A percentile compares a stretch with the other conserved stretches of the same genome.
phyloP scores from a whole-genome alignment of 2,113 vertebrate genomes.

The Girardinichthys multiradiatus region DNA sequence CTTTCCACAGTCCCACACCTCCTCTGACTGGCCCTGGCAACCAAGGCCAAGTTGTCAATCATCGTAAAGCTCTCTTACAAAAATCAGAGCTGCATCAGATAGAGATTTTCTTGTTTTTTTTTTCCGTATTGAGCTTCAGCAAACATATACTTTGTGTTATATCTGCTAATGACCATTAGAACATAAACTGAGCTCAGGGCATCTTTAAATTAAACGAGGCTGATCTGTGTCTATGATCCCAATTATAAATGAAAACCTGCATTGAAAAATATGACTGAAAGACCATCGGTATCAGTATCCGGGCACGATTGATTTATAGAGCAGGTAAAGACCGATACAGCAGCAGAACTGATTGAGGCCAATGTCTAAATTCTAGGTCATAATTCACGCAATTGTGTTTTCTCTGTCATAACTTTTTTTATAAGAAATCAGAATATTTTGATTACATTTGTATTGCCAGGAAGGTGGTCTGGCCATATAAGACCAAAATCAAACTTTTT shows the following conservation, averaged over 20 bases:
- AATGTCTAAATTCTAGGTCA: conserved; percentile 43
- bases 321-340: conserved; percentile 64
- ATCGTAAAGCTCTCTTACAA: conserved; percentile 54
- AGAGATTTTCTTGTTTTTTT: background rate
- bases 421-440: too few species aligned
- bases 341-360: conserved; percentile 64
- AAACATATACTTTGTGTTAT: conserved; percentile 36
- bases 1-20: conserved; percentile 49
- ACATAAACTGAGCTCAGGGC: conserved; percentile 37
- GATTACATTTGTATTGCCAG: too few species aligned
- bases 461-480: too few species aligned
- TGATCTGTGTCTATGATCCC: conserved; percentile 42
- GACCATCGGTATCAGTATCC: conserved; percentile 41
- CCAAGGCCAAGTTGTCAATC: conserved; percentile 58
- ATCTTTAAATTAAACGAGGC: conserved; percentile 22
- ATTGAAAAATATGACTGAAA: conserved; percentile 53
- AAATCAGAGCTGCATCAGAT: conserved; percentile 39
- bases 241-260: conserved; percentile 62
- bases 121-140: background rate
- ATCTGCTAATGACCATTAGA: conserved; percentile 32
- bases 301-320: conserved; percentile 61
- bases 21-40: conserved; percentile 59
- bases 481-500: too few species aligned
- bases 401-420: conserved; percentile 62
- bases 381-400: conserved; percentile 68